phyloP scores from a whole-genome alignment of 2,888 invertebrate species.

The Agrotis exclamationis region DNA sequence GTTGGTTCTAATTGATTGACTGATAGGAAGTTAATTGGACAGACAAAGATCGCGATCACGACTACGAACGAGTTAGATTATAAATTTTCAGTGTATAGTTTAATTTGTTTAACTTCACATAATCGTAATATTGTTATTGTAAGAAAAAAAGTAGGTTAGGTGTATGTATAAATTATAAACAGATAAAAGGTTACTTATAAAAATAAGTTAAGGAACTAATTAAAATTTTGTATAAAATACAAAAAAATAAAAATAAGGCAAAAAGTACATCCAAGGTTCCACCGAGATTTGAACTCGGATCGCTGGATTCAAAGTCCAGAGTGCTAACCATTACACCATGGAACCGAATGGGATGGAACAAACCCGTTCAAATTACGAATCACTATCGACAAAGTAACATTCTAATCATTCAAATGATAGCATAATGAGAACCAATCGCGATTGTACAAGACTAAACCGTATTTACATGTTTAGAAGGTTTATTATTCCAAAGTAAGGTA shows the following conservation, averaged over 20 bases:
- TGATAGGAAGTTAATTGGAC: too few relatives aligned
- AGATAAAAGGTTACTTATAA: too few relatives aligned
- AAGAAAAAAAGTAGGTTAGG: too few relatives aligned
- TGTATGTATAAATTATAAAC: too few relatives aligned
- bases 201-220: too few relatives aligned
- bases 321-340: conserved; percentile 96
- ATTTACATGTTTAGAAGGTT: background rate
- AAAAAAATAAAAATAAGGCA: conserved; percentile 5
- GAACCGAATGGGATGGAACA: conserved; percentile 84
- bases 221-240: too few relatives aligned
- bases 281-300: conserved; percentile 96
- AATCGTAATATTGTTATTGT: too few relatives aligned
- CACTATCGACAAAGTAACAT: conserved; percentile 6
- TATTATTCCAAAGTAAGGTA: conserved; percentile 2
- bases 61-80: too few relatives aligned
- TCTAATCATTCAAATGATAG: conserved; percentile 23
- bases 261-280: conserved; percentile 89
- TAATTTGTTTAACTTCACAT: too few relatives aligned
- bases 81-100: too few relatives aligned
- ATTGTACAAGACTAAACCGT: conserved; percentile 14
- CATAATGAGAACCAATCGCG: background rate
- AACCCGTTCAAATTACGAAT: conserved; percentile 13
- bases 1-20: too few relatives aligned
- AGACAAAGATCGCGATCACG: too few relatives aligned
- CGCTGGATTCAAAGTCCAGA: conserved; percentile 96